These are phyloP conservation scores for Glyptemys insculpta DNA, from an alignment of 2,797 vertebrate genomes.

Conservation along the genomic window DNA sequence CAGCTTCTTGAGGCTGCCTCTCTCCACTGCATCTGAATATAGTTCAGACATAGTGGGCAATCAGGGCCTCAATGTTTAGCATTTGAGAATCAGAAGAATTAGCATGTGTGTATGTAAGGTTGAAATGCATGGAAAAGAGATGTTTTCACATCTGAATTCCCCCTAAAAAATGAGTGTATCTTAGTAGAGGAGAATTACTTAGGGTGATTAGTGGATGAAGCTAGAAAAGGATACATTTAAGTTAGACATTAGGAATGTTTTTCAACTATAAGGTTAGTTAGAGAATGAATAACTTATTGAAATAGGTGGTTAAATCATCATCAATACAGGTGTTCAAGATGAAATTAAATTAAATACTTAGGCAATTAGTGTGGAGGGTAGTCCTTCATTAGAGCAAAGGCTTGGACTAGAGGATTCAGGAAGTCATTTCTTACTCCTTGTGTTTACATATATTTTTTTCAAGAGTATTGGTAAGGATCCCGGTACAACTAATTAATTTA, in stretches of 20 bases:
- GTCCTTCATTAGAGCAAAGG: slow-evolving; percentile 41
- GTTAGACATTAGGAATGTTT: slow-evolving; percentile 49
- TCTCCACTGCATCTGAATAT: not conserved
- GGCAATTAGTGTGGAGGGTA: slow-evolving; percentile 37
- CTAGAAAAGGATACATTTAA: slow-evolving; percentile 13
- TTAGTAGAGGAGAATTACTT: not conserved
- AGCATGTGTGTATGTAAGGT: not conserved
- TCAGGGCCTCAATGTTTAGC: not conserved
- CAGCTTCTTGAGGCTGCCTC: accelerated
- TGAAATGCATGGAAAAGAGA: not conserved
- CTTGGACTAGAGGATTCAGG: slow-evolving; percentile 36
- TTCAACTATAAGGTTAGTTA: slow-evolving; percentile 36
- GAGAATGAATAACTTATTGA: slow-evolving; percentile 45
- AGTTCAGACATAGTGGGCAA: not conserved
- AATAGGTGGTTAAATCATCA: slow-evolving; percentile 27
- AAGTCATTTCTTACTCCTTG: slow-evolving; percentile 29
- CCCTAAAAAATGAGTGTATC: not conserved
- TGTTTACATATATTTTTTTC: slow-evolving; percentile 9
- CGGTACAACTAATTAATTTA: not conserved
- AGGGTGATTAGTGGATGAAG: slow-evolving; percentile 23
- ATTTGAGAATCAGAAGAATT: not conserved
- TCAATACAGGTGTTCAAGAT: slow-evolving; percentile 34
- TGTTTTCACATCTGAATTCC: not conserved
- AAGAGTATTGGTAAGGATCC: not conserved
- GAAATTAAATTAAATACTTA: slow-evolving; percentile 40